Conservation (phyloP, 2,113 vertebrate species). For the Nothobranchius kuhntae region DNA sequence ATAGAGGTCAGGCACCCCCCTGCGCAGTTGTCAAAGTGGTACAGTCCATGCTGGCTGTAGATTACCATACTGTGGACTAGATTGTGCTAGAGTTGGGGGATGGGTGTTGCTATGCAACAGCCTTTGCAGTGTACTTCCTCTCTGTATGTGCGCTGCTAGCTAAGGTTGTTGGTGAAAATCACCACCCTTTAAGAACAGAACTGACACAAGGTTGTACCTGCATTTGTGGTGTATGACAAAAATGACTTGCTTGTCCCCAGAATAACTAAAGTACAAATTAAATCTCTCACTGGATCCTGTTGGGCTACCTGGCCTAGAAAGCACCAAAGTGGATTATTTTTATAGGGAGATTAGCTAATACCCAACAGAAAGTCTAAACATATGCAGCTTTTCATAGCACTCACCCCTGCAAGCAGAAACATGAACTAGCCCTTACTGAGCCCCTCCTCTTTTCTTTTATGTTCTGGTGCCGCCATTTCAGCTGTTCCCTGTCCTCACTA, state of each 20-base stretch:
- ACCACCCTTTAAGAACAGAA: slow-evolving; percentile 13
- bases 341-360: slow-evolving; percentile 1
- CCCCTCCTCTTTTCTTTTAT: slow-evolving; percentile 58
- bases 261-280: background rate
- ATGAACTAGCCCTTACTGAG: slow-evolving; percentile 48
- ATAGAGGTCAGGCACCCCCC: slow-evolving; percentile 16
- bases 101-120: slow-evolving; percentile 71
- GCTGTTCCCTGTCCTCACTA: slow-evolving; percentile 34
- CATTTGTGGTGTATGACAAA: background rate
- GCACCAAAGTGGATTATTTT: background rate
- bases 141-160: slow-evolving; percentile 65
- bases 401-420: slow-evolving; percentile 22
- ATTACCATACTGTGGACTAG: slow-evolving; percentile 66
- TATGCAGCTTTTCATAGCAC: slow-evolving; percentile 9
- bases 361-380: background rate
- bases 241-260: background rate
- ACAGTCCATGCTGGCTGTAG: slow-evolving; percentile 57
- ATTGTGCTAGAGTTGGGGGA: slow-evolving; percentile 74
- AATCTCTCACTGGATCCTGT: background rate
- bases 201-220: background rate
- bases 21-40: slow-evolving; percentile 52
- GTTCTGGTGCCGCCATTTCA: slow-evolving; percentile 38
- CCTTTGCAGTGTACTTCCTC: slow-evolving; percentile 51
- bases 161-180: slow-evolving; percentile 38
- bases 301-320: background rate